These are phyloP conservation scores for Sogatella furcifera DNA, from an alignment of 1,140 invertebrate genomes.

Conservation along the genomic window DNA sequence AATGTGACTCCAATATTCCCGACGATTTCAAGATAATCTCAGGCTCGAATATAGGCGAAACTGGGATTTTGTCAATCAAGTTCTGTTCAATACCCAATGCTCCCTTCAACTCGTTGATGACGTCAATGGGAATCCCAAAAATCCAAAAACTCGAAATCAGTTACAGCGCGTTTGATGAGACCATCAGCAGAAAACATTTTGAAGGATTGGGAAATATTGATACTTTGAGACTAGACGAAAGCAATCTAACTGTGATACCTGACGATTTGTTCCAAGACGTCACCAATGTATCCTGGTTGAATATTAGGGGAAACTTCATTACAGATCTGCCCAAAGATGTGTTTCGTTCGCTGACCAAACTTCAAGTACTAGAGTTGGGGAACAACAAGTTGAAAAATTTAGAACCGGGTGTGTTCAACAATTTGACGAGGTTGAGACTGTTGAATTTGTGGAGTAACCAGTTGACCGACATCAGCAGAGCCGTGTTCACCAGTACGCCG, in stretches of 20 bases:
- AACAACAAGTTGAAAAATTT: constrained; percentile 44
- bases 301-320: constrained; percentile 45
- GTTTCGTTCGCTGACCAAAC: constrained; percentile 32
- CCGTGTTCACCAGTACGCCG: constrained; percentile 43
- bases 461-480: constrained; percentile 41
- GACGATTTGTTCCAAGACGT: constrained; percentile 45
- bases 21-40: too few species aligned
- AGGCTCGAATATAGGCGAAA: too few species aligned
- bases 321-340: constrained; percentile 18
- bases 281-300: constrained; percentile 43
- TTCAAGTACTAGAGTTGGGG: constrained; percentile 48
- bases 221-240: too few species aligned
- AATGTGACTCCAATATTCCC: too few species aligned
- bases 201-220: too few species aligned
- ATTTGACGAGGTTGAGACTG: constrained; percentile 40
- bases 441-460: constrained; percentile 52
- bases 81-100: too few species aligned
- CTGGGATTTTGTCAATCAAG: too few species aligned
- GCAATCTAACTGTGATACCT: constrained; percentile 28
- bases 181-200: too few species aligned
- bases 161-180: too few species aligned
- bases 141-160: too few species aligned
- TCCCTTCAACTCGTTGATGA: too few species aligned
- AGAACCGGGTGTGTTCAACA: constrained; percentile 43
- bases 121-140: too few species aligned